These are phyloP conservation scores for Probosciger aterrimus DNA, from an alignment of 2,113 vertebrate species.

Conservation along the genomic window DNA sequence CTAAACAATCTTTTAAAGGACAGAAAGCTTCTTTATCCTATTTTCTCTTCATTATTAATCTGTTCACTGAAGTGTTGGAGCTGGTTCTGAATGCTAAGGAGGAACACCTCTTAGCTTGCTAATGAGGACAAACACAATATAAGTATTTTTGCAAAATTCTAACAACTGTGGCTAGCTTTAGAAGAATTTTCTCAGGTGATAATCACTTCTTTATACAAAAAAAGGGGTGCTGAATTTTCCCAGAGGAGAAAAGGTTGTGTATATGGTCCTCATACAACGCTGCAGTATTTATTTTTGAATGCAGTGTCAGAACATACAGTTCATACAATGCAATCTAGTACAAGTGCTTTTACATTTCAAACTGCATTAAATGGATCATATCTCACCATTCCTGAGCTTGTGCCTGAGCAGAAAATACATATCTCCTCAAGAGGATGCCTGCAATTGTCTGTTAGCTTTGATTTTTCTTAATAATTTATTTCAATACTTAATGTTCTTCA, in stretches of 20 bases:
- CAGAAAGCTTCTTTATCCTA: background rate
- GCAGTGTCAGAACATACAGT: background rate
- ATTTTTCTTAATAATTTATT: slow-evolving; percentile 20
- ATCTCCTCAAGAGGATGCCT: background rate
- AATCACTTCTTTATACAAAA: background rate
- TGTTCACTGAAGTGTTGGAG: background rate
- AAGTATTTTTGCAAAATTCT: background rate
- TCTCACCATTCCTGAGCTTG: background rate
- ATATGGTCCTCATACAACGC: background rate
- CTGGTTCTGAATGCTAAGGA: background rate
- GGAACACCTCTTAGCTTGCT: background rate
- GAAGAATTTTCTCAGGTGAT: background rate
- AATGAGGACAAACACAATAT: background rate
- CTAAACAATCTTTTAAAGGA: background rate
- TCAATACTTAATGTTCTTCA: background rate
- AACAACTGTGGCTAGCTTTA: background rate
- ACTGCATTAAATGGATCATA: background rate
- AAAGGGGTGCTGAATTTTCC: background rate
- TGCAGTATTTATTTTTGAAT: background rate
- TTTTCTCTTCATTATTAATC: background rate
- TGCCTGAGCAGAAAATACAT: background rate
- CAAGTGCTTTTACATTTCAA: background rate
- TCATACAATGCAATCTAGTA: background rate
- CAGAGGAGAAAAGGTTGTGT: background rate
- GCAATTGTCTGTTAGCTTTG: background rate